phyloP scores from a whole-genome alignment of 2,113 vertebrate genomes.

The Pangasianodon hypophthalmus region DNA sequence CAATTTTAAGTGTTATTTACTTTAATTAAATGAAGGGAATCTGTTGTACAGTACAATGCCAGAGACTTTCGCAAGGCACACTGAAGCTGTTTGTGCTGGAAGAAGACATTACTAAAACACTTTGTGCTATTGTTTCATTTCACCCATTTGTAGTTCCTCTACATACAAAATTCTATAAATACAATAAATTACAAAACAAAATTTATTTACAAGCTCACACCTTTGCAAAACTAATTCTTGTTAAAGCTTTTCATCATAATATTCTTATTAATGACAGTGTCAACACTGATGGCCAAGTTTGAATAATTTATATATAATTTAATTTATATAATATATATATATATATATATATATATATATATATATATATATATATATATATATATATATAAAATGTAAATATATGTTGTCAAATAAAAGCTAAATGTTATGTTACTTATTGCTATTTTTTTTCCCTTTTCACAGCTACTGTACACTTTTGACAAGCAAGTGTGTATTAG shows the following conservation, averaged over 20 bases:
- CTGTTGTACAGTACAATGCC: background rate
- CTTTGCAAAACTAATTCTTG: background rate
- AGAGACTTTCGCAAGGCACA: background rate
- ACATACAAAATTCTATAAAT: background rate
- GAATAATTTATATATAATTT: background rate
- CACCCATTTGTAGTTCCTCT: background rate
- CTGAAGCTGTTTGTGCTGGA: background rate
- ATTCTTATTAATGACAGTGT: background rate
- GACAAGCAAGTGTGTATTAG: conserved; percentile 86
- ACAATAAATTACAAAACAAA: background rate
- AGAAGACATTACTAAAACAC: background rate
- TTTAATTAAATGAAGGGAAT: background rate
- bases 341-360: no score
- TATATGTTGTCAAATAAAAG: background rate
- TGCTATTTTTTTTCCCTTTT: conserved; percentile 42
- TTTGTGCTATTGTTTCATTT: background rate
- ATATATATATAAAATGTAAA: background rate
- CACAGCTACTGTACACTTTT: conserved; percentile 89
- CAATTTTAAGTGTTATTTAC: no score
- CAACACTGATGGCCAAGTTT: background rate
- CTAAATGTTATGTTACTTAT: background rate
- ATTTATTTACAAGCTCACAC: background rate
- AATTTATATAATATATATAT: no score
- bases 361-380: no score
- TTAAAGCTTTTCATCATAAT: background rate